A percentile compares a stretch with the other conserved stretches of the same genome.
phyloP scores from a whole-genome alignment of 2,888 invertebrate species.

The Philopedon plagiatum region DNA sequence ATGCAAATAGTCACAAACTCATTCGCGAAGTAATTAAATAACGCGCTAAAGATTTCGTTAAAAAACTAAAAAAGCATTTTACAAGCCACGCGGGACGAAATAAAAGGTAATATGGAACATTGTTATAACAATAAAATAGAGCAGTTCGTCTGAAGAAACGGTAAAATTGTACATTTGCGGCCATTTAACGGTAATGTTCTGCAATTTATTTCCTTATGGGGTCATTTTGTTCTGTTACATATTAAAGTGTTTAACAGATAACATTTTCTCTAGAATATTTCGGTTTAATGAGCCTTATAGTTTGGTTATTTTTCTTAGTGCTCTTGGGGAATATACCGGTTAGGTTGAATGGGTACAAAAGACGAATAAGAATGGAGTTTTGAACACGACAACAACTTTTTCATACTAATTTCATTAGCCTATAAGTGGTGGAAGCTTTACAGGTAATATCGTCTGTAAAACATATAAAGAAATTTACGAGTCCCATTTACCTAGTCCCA shows the following conservation, averaged over 20 bases:
- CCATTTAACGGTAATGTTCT: constrained; percentile 60
- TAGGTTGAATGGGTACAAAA: constrained; percentile 2
- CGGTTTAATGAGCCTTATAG: constrained; percentile 48
- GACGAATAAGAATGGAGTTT: too few species aligned
- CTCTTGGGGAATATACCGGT: constrained; percentile 3
- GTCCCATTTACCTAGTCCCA: too few species aligned
- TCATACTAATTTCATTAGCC: too few species aligned
- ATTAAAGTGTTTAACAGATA: constrained; percentile 58
- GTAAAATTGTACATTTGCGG: constrained; percentile 59
- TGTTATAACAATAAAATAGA: constrained; percentile 62
- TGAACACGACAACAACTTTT: too few species aligned
- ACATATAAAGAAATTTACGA: too few species aligned
- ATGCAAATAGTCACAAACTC: too few species aligned
- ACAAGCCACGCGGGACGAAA: constrained; percentile 52
- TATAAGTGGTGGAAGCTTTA: too few species aligned
- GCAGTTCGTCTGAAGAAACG: constrained; percentile 59
- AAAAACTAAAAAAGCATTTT: constrained; percentile 46
- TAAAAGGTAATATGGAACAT: constrained; percentile 59
- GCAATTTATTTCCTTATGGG: constrained; percentile 59
- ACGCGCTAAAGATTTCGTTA: background rate
- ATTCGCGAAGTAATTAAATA: background rate
- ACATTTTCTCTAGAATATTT: constrained; percentile 46
- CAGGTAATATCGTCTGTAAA: too few species aligned
- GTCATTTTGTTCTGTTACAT: constrained; percentile 56
- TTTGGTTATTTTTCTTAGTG: constrained; percentile 39